Percentiles rank a stretch among this genome's conserved stretches.
Evolutionary conservation across 2,797 vertebrate genomes (phyloP).

Genomic region (Takifugu ocellatus): DNA sequence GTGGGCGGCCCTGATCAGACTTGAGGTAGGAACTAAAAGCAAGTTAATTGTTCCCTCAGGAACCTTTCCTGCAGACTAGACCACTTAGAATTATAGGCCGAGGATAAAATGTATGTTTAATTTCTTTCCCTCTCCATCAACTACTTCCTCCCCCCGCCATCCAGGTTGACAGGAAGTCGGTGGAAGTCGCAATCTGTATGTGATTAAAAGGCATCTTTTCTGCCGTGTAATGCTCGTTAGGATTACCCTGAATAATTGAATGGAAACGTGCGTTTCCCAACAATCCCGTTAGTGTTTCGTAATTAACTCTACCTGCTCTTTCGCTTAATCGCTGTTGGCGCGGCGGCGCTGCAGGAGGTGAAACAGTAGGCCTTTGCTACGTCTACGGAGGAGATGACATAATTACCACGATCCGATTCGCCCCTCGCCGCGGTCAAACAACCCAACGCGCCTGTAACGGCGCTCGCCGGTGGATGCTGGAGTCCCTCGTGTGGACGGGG

Average conservation of each 20-base stretch:
- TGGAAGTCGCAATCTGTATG: conserved; percentile 4
- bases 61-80: conserved; percentile 62
- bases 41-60: conserved; percentile 79
- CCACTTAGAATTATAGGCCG: conserved; percentile 67
- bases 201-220: conserved; percentile 14
- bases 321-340: conserved; percentile 54
- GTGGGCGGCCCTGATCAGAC: conserved; percentile 62
- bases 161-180: conserved; percentile 43
- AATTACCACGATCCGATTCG: conserved; percentile 38
- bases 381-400: conserved; percentile 18
- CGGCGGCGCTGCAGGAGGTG: conserved; percentile 10
- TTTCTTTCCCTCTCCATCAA: conserved; percentile 30
- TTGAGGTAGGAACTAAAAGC: conserved; percentile 77
- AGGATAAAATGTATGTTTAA: conserved; percentile 69
- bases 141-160: conserved; percentile 38
- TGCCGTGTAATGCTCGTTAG: conserved; percentile 22
- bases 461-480: too few relatives aligned
- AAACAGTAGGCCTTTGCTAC: conserved; percentile 16
- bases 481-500: conserved; percentile 21
- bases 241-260: conserved; percentile 58
- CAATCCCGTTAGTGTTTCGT: conserved; percentile 64
- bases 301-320: conserved; percentile 64
- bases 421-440: conserved; percentile 3
- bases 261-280: conserved; percentile 49
- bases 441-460: conserved; percentile 19